phyloP scores from a whole-genome alignment of 2,888 invertebrate species.

The Drosophila phalerata region DNA sequence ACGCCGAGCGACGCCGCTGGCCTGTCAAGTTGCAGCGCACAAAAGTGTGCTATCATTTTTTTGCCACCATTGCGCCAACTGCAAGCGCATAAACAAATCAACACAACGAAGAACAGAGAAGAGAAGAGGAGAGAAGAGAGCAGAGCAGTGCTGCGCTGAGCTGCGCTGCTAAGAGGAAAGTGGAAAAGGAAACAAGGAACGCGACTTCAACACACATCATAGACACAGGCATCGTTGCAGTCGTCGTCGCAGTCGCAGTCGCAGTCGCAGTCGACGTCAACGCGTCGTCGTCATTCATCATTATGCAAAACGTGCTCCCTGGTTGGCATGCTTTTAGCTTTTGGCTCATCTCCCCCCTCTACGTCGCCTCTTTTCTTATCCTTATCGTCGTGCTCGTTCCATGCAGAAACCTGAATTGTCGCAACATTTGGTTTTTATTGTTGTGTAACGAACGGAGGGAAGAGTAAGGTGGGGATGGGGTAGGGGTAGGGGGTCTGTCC shows the following conservation, averaged over 20 bases:
- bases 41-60: constrained; percentile 56
- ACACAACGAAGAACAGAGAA: constrained; percentile 23
- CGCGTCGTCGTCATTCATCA: constrained; percentile 76
- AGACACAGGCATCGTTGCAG: constrained; percentile 34
- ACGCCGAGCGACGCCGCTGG: constrained; percentile 47
- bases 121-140: background rate
- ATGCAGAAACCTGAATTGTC: constrained; percentile 70
- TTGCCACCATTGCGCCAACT: constrained; percentile 38
- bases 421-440: constrained; percentile 80
- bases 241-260: constrained; percentile 4
- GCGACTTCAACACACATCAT: constrained; percentile 57
- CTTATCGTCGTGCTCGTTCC: constrained; percentile 31
- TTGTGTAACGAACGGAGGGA: constrained; percentile 31
- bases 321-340: constrained; percentile 67
- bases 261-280: constrained; percentile 17
- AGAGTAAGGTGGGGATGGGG: background rate
- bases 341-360: constrained; percentile 5
- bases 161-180: constrained; percentile 2
- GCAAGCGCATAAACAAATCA: constrained; percentile 75
- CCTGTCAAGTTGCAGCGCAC: constrained; percentile 51
- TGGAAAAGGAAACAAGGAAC: constrained; percentile 27
- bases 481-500: background rate
- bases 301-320: constrained; percentile 79
- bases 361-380: constrained; percentile 3
- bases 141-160: background rate